Evolutionary conservation across 2,797 vertebrate species (phyloP), one percentile per base, ranked within the genome.

Genomic region (Danio jaintianensis): DNA sequence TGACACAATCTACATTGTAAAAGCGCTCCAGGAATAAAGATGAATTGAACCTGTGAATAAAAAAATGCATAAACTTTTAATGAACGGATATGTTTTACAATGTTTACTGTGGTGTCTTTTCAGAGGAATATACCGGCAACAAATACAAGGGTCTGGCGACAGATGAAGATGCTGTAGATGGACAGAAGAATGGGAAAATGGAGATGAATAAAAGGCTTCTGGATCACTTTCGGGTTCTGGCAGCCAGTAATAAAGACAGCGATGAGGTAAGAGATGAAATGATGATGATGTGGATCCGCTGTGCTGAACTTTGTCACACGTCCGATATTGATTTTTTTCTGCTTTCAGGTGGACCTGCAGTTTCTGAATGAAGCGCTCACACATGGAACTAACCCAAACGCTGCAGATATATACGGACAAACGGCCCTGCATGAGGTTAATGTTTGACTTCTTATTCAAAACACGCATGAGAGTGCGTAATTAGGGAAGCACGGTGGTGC

Each of bases 221-320:
- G 56, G 88, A 91, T 76, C 88, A 93, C 82, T 93, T 93, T 84
- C 89, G 90, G 87, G 70, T 64, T 1, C 79, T 93, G 71, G 89
- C 90, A 4, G 73, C 85, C 15, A 86, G 75, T 66, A 83, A 91
- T 79, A 63, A 88, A 72, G 90, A 92, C 61, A 80, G 83, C 0
- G 91, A 92, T 78, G 82, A 90, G 86, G 90, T 90, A 75, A 62
- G n/a, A 10, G 16, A 12, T 38, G 42, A 75, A 22, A 15, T 40
- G 22, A 52, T 29, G 29, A 61, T 47, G 18, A 36, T 36, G 55
- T 15, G 8, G 43, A n/a, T 78, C 75, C 7, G 36, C 43, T 40
- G 22, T 64, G 16, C 10, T 72, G 50, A 56, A 16, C 4, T 56
- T 73, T 47, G 72, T 47, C 50, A 63, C 8, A 50, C 66, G 61